These are phyloP conservation scores for Alexandromys fortis DNA, from an alignment of 2,113 vertebrate species.

Conservation along the genomic window DNA sequence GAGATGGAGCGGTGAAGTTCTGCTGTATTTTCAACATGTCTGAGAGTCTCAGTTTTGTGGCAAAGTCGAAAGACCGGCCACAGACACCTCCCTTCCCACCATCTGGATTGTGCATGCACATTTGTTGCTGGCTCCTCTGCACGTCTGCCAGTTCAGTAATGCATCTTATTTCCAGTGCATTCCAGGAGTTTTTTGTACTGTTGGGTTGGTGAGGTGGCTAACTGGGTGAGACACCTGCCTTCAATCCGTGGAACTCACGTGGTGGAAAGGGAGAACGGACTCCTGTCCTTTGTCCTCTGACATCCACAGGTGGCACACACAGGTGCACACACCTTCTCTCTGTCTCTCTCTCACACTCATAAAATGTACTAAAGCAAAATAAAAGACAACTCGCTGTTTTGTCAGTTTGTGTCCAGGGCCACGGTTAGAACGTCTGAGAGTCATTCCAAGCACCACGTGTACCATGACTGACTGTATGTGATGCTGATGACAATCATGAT, in stretches of 20 bases:
- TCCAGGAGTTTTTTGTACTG: background rate
- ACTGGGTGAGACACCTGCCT: background rate
- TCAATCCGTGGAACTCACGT: background rate
- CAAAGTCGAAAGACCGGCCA: background rate
- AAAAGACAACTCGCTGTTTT: background rate
- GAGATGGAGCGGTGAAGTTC: background rate
- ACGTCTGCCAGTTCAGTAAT: background rate
- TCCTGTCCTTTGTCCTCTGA: no score
- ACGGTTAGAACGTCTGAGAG: background rate
- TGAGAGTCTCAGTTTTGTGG: background rate
- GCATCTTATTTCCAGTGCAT: background rate
- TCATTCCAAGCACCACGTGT: background rate
- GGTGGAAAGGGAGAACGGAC: background rate
- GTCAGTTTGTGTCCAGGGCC: background rate
- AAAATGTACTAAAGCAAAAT: background rate
- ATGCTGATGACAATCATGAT: background rate
- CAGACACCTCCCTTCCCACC: rapidly evolving
- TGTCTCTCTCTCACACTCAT: background rate
- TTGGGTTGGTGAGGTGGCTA: background rate
- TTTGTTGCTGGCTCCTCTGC: background rate
- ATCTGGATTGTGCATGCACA: background rate
- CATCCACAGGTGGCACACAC: no score
- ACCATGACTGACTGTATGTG: background rate
- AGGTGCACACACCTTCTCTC: no score
- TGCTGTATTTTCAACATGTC: background rate